These are phyloP conservation scores for Rousettus madagascariensis DNA, from an alignment of 2,797 vertebrate species.

Conservation along the genomic window DNA sequence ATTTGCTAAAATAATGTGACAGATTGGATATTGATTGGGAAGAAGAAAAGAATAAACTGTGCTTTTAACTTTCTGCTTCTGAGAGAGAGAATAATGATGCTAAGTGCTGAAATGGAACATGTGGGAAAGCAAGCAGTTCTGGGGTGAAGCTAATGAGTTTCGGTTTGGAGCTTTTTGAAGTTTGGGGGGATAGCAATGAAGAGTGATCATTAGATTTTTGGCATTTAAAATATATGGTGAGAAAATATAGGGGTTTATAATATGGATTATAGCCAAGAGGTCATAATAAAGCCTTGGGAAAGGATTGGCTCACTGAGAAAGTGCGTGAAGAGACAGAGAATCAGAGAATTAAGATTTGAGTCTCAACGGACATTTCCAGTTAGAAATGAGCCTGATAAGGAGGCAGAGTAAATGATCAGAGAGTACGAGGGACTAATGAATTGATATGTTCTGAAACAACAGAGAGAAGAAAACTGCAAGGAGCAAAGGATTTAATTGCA, in stretches of 20 bases:
- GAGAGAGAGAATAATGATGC: constrained; percentile 4
- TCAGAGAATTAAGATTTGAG: neutral
- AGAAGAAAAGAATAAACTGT: constrained; percentile 28
- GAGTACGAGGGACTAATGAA: neutral
- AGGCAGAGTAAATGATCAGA: neutral
- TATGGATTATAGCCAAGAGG: neutral
- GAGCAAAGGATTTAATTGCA: neutral
- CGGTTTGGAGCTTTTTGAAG: neutral
- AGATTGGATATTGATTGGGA: constrained; percentile 56
- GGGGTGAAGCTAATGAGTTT: neutral
- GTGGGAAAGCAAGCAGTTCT: neutral
- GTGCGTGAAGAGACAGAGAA: neutral
- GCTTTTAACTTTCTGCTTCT: constrained; percentile 48
- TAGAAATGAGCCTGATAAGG: neutral
- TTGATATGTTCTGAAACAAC: neutral
- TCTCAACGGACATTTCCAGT: neutral
- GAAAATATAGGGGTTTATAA: neutral
- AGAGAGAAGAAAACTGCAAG: neutral
- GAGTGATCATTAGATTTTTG: neutral
- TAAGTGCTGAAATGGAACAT: neutral
- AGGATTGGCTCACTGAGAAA: neutral
- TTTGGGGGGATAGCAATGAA: neutral
- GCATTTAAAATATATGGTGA: neutral
- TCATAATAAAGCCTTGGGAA: constrained; percentile 6
- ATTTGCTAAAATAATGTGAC: constrained; percentile 60